Base-by-base conservation (phyloP, 2,113 vertebrate genomes). In the Aplodontia rufa region DNA sequence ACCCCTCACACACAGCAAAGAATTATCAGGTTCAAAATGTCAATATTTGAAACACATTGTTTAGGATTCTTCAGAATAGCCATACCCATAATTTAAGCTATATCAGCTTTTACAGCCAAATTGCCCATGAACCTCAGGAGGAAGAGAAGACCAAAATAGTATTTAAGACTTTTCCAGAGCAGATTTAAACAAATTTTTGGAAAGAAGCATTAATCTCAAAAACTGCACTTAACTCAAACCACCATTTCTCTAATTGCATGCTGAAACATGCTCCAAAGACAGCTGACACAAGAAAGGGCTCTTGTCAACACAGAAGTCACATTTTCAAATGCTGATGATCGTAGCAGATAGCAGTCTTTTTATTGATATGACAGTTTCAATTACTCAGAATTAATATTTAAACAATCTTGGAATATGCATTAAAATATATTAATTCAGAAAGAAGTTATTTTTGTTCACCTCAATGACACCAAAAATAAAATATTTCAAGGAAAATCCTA, bases 141-240 rank as follows among this genome's bases (percentile, higher is more conserved):
- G 10, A 51, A 93, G 16, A 1, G 22, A 80, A 80, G 8, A 79
- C 30, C 11, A 66, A 95, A 89, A 80, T 28, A 91, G 7, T 53
- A 93, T 24, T 87, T 71, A 82, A 89, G 13, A 66, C 2, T 26
- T 94, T 93, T 90, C 28, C 94, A 91, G 42, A 95, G 19, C 47
- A 94, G 5, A 96, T 72, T 81, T 58, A 89, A 96, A 87, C 20
- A 58, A 22, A 55, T 85, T 93, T 94, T 75, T 71, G 17, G 92
- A 81, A 91, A 51, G 53, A 96, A 85, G 4, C 9, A 87, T 28
- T 60, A 68, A 81, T 81, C 64, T 84, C 58, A 93, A 86, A 95
- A 62, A 42, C 55, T 94, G 26, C 30, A 42, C 7, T 93, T 68
- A 68, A 45, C 19, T 83, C 26, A 82, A 87, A 55, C 35, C 49